Conservation (phyloP, 2,797 vertebrate species). For the Clarias fuscus region DNA sequence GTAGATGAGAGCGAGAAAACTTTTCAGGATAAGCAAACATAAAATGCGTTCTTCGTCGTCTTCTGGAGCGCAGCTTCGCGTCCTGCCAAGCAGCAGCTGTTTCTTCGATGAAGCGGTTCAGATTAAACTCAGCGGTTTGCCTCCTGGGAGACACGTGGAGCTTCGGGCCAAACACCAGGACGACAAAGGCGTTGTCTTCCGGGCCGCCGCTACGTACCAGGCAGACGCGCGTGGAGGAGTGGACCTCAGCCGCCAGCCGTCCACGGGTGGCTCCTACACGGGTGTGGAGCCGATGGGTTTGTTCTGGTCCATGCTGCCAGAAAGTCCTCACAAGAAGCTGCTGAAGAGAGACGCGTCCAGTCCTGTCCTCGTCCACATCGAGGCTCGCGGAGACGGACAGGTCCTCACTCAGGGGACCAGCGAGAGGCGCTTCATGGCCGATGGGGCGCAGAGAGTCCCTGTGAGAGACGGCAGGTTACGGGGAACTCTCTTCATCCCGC, state of each 20-base stretch:
- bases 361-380: constrained; percentile 64
- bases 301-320: constrained; percentile 79
- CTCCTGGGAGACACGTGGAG: constrained; percentile 65
- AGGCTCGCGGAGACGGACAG: constrained; percentile 53
- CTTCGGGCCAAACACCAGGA: constrained; percentile 67
- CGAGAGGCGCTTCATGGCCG: constrained; percentile 66
- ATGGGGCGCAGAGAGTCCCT: constrained; percentile 64
- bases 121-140: constrained; percentile 66
- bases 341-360: constrained; percentile 65
- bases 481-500: constrained; percentile 73
- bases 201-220: constrained; percentile 64
- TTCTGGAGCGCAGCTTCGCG: constrained; percentile 53
- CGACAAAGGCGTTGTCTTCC: constrained; percentile 66
- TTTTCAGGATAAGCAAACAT: not conserved
- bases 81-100: constrained; percentile 70
- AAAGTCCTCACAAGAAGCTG: constrained; percentile 62
- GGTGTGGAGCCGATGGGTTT: constrained; percentile 87
- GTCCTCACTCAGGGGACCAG: constrained; percentile 58
- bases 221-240: constrained; percentile 69
- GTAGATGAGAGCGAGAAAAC: not conserved
- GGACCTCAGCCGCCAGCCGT: constrained; percentile 70
- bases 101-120: constrained; percentile 77
- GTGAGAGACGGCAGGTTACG: constrained; percentile 69
- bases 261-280: constrained; percentile 77
- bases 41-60: not conserved